phyloP scores from a whole-genome alignment of 37 sponge, comb jelly and placozoan species.

The Halisarca cf. caerulea region DNA sequence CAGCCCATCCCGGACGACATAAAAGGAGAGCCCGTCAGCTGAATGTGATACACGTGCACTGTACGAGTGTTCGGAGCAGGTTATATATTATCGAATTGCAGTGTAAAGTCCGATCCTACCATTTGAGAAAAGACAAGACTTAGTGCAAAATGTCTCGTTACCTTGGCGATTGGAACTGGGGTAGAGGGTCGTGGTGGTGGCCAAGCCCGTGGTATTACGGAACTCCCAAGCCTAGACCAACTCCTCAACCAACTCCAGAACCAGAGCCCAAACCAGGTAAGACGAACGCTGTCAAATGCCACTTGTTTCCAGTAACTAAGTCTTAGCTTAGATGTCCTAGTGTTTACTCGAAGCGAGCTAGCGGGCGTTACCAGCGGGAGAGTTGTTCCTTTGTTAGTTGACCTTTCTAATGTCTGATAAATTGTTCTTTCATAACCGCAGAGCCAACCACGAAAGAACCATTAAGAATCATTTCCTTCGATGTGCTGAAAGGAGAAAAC shows the following conservation, averaged over 20 bases:
- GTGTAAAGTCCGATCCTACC: no score
- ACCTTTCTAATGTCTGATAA: neutral
- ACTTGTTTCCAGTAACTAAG: no score
- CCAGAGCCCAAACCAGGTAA: neutral
- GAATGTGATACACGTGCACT: no score
- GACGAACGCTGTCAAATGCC: no score
- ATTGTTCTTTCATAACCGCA: no score
- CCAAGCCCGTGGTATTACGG: neutral
- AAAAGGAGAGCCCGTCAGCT: no score
- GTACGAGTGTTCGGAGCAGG: no score
- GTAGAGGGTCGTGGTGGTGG: neutral
- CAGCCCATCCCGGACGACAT: no score
- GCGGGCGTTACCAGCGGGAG: neutral
- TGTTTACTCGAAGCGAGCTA: neutral
- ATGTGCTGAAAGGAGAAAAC: neutral
- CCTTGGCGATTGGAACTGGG: no score
- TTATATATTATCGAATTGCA: no score
- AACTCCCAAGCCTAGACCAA: neutral
- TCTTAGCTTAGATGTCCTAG: neutral
- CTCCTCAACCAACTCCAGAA: neutral
- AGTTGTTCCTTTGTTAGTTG: neutral
- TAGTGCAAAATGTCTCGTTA: no score
- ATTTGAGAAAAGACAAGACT: no score
- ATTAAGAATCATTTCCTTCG: neutral
- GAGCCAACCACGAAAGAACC: neutral